phyloP scores from a whole-genome alignment of 2,888 invertebrate genomes.

The Callosobruchus maculatus region DNA sequence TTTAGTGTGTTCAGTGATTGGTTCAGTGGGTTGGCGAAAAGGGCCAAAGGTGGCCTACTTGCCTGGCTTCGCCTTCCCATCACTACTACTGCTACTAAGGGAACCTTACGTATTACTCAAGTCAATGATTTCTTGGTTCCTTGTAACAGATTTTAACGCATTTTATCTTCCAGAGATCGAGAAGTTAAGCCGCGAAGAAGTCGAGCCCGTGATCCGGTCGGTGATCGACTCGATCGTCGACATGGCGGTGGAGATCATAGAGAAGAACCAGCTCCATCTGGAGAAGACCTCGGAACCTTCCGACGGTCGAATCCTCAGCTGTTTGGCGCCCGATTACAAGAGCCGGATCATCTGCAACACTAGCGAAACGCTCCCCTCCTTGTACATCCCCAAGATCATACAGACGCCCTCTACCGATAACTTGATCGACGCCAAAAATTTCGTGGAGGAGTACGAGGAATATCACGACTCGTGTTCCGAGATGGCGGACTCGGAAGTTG shows the following conservation, averaged over 20 bases:
- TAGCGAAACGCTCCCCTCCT: constrained; percentile 33
- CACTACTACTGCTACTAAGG: too few relatives aligned
- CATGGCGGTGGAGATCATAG: constrained; percentile 38
- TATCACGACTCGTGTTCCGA: constrained; percentile 47
- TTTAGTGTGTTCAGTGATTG: too few relatives aligned
- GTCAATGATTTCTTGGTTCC: too few relatives aligned
- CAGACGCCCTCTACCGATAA: constrained; percentile 39
- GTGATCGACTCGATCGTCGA: constrained; percentile 39
- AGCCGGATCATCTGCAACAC: constrained; percentile 36
- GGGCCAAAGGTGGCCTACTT: too few relatives aligned
- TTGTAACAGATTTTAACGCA: too few relatives aligned
- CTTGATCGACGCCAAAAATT: constrained; percentile 42
- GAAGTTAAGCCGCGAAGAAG: constrained; percentile 22
- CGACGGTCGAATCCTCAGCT: constrained; percentile 8
- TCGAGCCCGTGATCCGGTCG: constrained; percentile 33
- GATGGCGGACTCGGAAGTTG: constrained; percentile 40
- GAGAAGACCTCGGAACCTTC: constrained; percentile 20
- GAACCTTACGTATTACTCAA: too few relatives aligned
- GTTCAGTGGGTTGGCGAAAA: too few relatives aligned
- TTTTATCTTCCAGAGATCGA: constrained; percentile 15
- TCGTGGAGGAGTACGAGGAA: constrained; percentile 48
- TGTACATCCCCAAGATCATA: constrained; percentile 39
- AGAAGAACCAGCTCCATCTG: constrained; percentile 32
- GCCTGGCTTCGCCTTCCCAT: too few relatives aligned
- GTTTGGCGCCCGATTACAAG: constrained; percentile 23